A percentile compares a stretch with the other conserved stretches of the same genome.
Evolutionary conservation across 1,140 invertebrate genomes (phyloP).

Genomic region (Anastrepha obliqua): DNA sequence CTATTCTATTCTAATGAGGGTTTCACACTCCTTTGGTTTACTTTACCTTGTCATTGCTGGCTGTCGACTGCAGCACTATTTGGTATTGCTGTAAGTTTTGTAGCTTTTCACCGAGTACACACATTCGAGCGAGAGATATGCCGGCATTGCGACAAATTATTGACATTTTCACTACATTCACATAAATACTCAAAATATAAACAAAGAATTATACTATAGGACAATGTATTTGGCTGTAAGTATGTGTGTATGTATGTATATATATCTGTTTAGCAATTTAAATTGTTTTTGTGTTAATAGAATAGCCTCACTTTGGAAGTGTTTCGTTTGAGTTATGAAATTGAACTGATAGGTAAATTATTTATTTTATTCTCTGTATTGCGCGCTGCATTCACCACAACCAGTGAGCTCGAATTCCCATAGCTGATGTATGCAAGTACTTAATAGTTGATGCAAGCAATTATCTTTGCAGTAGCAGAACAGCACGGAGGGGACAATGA

Average conservation of each 20-base stretch:
- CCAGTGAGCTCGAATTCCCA: background rate
- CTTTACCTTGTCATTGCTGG: background rate
- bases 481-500: no score
- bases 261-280: background rate
- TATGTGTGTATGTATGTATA: no score
- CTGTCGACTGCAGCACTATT: background rate
- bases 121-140: background rate
- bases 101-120: background rate
- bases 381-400: no score
- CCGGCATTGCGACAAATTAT: background rate
- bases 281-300: background rate
- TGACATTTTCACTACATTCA: background rate
- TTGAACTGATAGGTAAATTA: background rate
- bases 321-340: background rate
- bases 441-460: no score
- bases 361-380: no score
- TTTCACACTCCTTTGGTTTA: no score
- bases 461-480: no score
- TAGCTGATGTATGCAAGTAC: slow-evolving; percentile 6
- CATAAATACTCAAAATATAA: background rate
- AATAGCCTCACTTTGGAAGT: background rate
- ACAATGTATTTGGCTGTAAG: no score
- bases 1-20: no score
- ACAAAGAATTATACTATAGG: background rate
- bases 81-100: background rate